Evolutionary conservation across 2,888 invertebrate species (phyloP), one percentile per base, ranked within the genome.

Genomic region (Anticlea derivata): DNA sequence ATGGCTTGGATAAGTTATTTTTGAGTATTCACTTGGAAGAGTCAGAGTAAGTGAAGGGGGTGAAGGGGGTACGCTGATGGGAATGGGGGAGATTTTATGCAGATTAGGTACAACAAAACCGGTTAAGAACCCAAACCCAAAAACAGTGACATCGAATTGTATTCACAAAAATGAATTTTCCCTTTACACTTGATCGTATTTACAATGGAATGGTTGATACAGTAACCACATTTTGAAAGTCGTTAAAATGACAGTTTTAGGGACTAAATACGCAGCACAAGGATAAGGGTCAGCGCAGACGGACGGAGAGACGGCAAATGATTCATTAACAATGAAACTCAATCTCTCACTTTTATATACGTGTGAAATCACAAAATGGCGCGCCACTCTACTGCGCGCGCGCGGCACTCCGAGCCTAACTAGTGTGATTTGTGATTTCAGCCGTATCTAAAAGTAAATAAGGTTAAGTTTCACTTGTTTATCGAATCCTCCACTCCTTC

Each of bases 151-250:
- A 66, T 41, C 50, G 56, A 49, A 24, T 38, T 17, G 11, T 47
- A 35, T 33, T 43, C 43, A 41, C 49, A 46, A 55, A 48, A 56
- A 48, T 48, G 5, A 48, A 12, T 48, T 74, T 84, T 80, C 77
- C 81, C 78, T 86, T 82, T 64, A 87, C 89, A 91, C 88, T 90
- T 89, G 89, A 84, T 86, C 78, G 81, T 88, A 90, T 87, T 87
- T 87, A 89, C 88, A 90, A 85, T 75, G 71, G 64, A 75, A 69
- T 61, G 69, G 64, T 66, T 61, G 64, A 69, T 60, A 71, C 63
- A 68, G 22, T 6, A 31, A 41, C 31, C 31, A 13, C 6, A n/a
- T 20, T 23, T 13, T 7, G 4, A 22, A 26, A 17, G 13, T n/a
- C 7, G 12, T 23, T 41, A 66, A 48, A 65, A 68, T 66, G 71